phyloP scores from a whole-genome alignment of 1,140 invertebrate genomes.

The Brachionus koreanus region DNA sequence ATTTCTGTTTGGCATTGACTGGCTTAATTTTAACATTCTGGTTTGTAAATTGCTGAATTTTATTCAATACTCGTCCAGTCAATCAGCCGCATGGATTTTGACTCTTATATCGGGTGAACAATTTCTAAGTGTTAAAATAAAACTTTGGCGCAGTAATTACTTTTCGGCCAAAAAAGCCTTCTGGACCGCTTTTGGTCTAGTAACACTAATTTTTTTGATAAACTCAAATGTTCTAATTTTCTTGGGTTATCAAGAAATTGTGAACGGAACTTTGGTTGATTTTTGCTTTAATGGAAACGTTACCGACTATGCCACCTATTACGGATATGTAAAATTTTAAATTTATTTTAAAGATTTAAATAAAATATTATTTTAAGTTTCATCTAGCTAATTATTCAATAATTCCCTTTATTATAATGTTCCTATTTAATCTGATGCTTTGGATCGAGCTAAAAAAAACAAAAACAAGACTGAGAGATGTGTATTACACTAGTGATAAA shows the following conservation, averaged over 20 bases:
- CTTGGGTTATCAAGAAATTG: background rate
- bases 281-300: slow-evolving; percentile 27
- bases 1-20: slow-evolving; percentile 3
- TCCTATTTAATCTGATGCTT: background rate
- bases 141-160: background rate
- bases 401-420: background rate
- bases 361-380: background rate
- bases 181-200: background rate
- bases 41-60: slow-evolving; percentile 18
- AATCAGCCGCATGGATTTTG: slow-evolving; percentile 4
- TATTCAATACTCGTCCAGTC: slow-evolving; percentile 4
- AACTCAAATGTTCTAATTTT: slow-evolving; percentile 11
- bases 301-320: background rate
- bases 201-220: background rate
- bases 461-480: background rate
- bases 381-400: slow-evolving; percentile 6
- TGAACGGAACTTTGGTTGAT: background rate
- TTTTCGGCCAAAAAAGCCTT: background rate
- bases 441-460: background rate
- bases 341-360: background rate
- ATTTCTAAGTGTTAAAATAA: background rate
- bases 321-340: slow-evolving; percentile 9
- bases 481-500: background rate
- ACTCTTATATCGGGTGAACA: background rate
- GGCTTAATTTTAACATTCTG: background rate